Percentiles rank a stretch among this genome's conserved stretches.
These are phyloP conservation scores for Myotis findleyi DNA, from an alignment of 2,797 vertebrate genomes.

Conservation along the genomic window DNA sequence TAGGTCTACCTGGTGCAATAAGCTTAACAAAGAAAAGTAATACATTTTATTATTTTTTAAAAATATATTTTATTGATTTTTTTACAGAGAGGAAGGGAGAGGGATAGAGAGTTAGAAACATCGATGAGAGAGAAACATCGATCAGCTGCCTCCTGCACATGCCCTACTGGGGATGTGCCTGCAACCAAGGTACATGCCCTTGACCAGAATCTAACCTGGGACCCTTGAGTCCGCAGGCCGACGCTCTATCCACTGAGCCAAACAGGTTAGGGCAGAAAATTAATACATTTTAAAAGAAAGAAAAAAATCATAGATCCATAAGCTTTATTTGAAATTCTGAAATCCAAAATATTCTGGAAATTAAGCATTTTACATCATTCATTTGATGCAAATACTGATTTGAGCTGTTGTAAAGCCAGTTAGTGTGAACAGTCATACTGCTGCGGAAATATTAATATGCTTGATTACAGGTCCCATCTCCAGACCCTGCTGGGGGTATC, in stretches of 20 bases:
- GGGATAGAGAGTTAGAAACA: too few species aligned
- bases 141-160: too few species aligned
- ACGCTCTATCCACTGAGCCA: too few species aligned
- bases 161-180: too few species aligned
- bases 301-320: background rate
- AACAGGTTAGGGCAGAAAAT: too few species aligned
- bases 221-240: too few species aligned
- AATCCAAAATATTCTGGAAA: conserved; percentile 29
- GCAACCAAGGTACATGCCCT: too few species aligned
- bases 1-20: background rate
- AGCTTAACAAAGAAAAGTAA: background rate
- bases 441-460: background rate
- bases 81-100: too few species aligned
- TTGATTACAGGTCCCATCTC: background rate
- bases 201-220: too few species aligned
- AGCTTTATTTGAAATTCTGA: conserved; percentile 7
- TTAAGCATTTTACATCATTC: background rate
- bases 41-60: background rate
- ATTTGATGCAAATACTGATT: background rate
- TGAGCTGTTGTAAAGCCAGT: background rate
- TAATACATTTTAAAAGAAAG: background rate
- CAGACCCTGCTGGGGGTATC: background rate
- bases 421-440: background rate
- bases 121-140: too few species aligned
- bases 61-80: too few species aligned